Evolutionary conservation across 2,888 invertebrate genomes (phyloP), one percentile per base, ranked within the genome.

Genomic region (Isoperla grammatica): DNA sequence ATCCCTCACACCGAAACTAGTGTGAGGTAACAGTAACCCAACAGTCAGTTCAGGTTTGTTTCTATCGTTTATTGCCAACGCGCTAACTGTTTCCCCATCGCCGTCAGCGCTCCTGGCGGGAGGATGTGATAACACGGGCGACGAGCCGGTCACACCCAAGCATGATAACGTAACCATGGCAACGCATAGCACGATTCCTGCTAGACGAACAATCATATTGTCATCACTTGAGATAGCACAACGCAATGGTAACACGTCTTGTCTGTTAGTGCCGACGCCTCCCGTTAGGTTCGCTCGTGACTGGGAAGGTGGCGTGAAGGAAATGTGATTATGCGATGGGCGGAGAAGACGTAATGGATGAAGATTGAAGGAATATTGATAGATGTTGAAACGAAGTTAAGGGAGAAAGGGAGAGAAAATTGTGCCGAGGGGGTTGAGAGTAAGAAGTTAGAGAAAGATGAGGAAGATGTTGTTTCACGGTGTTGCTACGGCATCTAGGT

Each of bases 1-100:
- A 68, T 85, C 85, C 5, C 87, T 79, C 63, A 81, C 83, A 65
- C 86, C 86, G 72, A 89, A 90, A 65, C 83, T 82, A 71, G 87
- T 88, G 71, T 87, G 84, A 9, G 90, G 89, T 67, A 89, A 83
- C 65, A 89, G 83, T 72, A 89, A 81, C 46, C 88, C 89, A 66
- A 88, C 76, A 66, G 78, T 78, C 57, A 82, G 70, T 61, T 64
- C 49, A 13, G 58, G 54, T 46, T 62, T 49, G 43, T 62, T 53
- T 29, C 55, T 42, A 11, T 61, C 54, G 55, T 55, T 55, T 49
- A 40, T 37, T 12, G 48, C 39, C 57, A 57, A 50, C 61, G 59
- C 60, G 20, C 39, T 37, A 15, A 65, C 65, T 50, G 65, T 63
- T 23, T 63, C 63, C 55, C 57, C 65, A 23, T 57, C 46, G 39